Evolutionary conservation across 2,113 vertebrate species (phyloP), one percentile per base, ranked within the genome.

Genomic region (Paratilapia polleni): DNA sequence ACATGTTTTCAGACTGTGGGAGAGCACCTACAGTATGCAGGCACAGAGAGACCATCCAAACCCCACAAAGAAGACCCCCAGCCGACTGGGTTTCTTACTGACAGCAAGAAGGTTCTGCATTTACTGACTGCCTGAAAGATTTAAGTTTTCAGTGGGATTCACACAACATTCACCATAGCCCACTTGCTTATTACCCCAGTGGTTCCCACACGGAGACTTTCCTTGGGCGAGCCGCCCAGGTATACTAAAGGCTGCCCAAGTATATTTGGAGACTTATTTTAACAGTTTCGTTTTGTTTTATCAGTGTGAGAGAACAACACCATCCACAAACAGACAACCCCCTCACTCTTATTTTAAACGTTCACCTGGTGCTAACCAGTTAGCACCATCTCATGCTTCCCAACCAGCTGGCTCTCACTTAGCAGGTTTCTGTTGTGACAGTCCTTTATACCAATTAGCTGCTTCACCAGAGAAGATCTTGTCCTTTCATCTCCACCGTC

Each of bases 51-150:
- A 47, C 43, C 17, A 31, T 73, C 17, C 66, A 73, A 52, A 73
- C 28, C 66, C 66, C 28, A 73, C 26, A 73, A 52, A 73, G 4
- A 8, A 52, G 24, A 41, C 66, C 66, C 43, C 26, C 66, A 52
- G 43, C 66, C 19, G 24, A 73, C 66, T 31, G 26, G 43, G 43
- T 26, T 70, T 47, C 66, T 73, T 73, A 52, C 11, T 4, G 26
- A 73, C 26, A 20, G 10, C 66, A 31, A 70, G 66, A 49, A 70
- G 66, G 24, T 52, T 6, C 0, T 52, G 24, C 41, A 28, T 49
- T 70, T 49, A 70, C 41, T 49, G 66, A 49, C 43, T 28, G 43
- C 15, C 66, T 52, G 66, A 73, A 28, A 73, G 66, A 52, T 73
- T 3, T 52, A 73, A 47, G 66, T 47, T 26, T 73, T 73, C 66